These are phyloP conservation scores for Prunella fulvescens DNA, from an alignment of 2,113 vertebrate genomes.

Conservation along the genomic window DNA sequence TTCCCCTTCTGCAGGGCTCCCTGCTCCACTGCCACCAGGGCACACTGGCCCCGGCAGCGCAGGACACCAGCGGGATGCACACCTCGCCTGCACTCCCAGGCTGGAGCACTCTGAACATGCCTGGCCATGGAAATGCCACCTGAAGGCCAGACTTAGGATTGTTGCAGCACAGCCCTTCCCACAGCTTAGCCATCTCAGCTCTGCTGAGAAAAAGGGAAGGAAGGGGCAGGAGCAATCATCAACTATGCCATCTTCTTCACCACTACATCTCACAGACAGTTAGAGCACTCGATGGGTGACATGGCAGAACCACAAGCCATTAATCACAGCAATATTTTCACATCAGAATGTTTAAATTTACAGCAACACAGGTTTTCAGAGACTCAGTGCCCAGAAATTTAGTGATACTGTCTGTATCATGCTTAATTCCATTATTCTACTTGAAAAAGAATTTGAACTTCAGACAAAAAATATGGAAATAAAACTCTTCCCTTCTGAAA, in stretches of 20 bases:
- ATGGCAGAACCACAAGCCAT: background rate
- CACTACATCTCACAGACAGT: background rate
- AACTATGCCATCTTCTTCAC: background rate
- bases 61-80: rapidly evolving
- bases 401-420: background rate
- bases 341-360: background rate
- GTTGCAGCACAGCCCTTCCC: background rate
- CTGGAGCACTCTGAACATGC: background rate
- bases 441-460: background rate
- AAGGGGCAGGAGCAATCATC: constrained; percentile 1
- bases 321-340: background rate
- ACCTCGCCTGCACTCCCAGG: rapidly evolving
- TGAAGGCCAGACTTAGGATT: background rate
- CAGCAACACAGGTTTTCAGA: background rate
- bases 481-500: background rate
- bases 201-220: constrained; percentile 40
- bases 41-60: background rate
- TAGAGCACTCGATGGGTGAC: background rate
- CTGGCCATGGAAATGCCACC: background rate
- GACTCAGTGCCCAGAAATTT: background rate
- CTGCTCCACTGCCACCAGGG: rapidly evolving
- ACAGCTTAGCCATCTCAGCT: background rate
- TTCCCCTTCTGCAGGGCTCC: background rate
- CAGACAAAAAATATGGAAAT: background rate
- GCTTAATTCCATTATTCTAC: background rate